Base-by-base conservation (phyloP, 1,140 invertebrate genomes). In the Rhagoletis pomonella region DNA sequence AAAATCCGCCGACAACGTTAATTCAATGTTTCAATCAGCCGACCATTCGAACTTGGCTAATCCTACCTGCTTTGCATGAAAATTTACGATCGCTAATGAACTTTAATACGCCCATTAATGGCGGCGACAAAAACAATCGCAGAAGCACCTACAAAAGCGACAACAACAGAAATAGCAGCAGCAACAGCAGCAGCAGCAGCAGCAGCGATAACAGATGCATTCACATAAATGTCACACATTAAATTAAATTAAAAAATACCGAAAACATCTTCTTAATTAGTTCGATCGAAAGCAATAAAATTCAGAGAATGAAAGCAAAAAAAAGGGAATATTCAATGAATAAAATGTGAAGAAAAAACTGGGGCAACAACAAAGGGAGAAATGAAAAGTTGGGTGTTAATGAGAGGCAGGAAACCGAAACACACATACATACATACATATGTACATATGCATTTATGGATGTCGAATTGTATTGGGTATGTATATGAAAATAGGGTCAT, bases 11-110 rank as follows among this genome's bases (percentile, higher is more conserved):
- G 73, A 17, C 44, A 81, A 81, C 73, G 73, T 55, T 81, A 81
- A 81, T 81, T 81, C 73, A 50, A 81, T 81, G 47, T 81, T 55
- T 81, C 69, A 77, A 77, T 77, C 69, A 77, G 69, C 12, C 44
- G 44, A 14, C 69, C 44, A 77, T n/a, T 77, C 42, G 42, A 55
- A 17, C 47, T 6, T 5, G 73, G 47, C 73, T 81, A 81, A 81
- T 81, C 73, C 73, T 55, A 81, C 73, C 73, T 81, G 73, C 73
- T 81, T 81, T 55, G 73, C 73, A 55, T 55, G 47, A 42, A 81
- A 81, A 81, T 81, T 81, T 81, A 81, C 73, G 73, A 81, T 81
- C 73, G 73, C 73, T 81, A 81, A 81, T 81, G 73, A 81, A 81
- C 73, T 81, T 81, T 81, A 81, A 81, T 81, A 81, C 73, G 73